Evolutionary conservation across 1,140 invertebrate genomes (phyloP), one percentile per base, ranked within the genome.

Genomic region (Drosophila ambigua): DNA sequence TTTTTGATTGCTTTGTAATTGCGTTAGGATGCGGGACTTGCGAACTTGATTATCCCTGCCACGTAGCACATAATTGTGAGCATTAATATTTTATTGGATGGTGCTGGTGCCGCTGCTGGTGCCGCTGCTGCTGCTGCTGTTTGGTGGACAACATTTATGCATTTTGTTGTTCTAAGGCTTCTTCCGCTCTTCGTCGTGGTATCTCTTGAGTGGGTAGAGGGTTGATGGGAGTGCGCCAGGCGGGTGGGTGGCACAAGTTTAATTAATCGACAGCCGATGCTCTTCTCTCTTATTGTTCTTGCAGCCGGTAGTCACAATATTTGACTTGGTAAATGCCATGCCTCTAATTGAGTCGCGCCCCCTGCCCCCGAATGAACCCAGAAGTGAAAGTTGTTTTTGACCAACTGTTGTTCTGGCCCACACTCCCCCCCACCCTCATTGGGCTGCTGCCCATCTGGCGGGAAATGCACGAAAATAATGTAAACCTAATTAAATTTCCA

Each of bases 401-500:
- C 68, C 72, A 77, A 87, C 65, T 79, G 72, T 57, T 77, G 51
- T 74, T 73, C 48, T 65, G 39, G 53, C 54, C 48, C 28, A 0
- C 31, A 0, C 31, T 3, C 2, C 26, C 52, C 46, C 7, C 44
- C 44, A 23, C 62, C 58, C 35, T 48, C 59, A 48, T 69, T 72
- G 35, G 57, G 48, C 50, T 24, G n/a, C 51, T 35, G 81, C 81
- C 73, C 81, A 85, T 85, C 81, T 87, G 81, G 82, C 83, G 50
- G 75, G 48, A 80, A 85, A 49, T 67, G 76, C 61, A 88, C 61
- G 75, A 78, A 83, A 88, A 79, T 87, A 79, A 79, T 87, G 83
- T 88, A 87, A 87, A 87, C 79, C 83, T 88, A 87, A 87, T 87
- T 87, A 89, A 87, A 87, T 87, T 87, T 88, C 83, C 79, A 89